Conservation (phyloP, 2,888 invertebrate species). For the Metellina segmentata region DNA sequence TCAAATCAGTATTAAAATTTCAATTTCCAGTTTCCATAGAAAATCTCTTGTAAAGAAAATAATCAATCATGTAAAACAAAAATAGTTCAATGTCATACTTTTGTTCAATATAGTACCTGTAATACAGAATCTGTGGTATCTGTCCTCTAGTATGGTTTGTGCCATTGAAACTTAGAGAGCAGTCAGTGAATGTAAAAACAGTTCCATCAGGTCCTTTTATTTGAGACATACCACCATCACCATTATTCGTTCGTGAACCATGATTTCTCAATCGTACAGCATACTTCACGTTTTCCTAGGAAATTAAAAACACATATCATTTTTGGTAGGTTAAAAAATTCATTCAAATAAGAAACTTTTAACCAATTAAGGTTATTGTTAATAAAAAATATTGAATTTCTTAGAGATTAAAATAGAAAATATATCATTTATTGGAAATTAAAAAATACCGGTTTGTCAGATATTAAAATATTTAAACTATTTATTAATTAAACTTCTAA, state of each 20-base stretch:
- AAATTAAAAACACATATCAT: slow-evolving; percentile 61
- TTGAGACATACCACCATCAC: slow-evolving; percentile 91
- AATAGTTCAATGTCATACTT: no score
- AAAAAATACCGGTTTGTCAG: not conserved
- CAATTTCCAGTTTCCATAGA: no score
- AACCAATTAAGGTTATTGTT: not conserved
- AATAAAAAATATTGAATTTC: not conserved
- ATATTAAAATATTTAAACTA: not conserved
- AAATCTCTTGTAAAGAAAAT: no score
- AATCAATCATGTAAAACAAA: no score
- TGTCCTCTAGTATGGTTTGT: slow-evolving; percentile 97
- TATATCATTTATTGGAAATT: not conserved
- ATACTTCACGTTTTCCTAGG: slow-evolving; percentile 91
- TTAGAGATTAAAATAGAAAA: not conserved
- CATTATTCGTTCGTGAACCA: slow-evolving; percentile 95
- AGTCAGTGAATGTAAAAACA: slow-evolving; percentile 93
- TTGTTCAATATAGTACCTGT: slow-evolving; percentile 55
- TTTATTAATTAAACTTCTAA: not conserved
- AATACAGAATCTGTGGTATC: slow-evolving; percentile 86
- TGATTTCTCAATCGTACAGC: slow-evolving; percentile 93
- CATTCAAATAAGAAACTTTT: not conserved
- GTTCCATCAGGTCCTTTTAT: slow-evolving; percentile 96
- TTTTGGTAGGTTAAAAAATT: not conserved
- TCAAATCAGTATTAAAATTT: no score
- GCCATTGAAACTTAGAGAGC: slow-evolving; percentile 97